phyloP scores from a whole-genome alignment of 2,888 invertebrate genomes.

The Tetanocera ferruginea region DNA sequence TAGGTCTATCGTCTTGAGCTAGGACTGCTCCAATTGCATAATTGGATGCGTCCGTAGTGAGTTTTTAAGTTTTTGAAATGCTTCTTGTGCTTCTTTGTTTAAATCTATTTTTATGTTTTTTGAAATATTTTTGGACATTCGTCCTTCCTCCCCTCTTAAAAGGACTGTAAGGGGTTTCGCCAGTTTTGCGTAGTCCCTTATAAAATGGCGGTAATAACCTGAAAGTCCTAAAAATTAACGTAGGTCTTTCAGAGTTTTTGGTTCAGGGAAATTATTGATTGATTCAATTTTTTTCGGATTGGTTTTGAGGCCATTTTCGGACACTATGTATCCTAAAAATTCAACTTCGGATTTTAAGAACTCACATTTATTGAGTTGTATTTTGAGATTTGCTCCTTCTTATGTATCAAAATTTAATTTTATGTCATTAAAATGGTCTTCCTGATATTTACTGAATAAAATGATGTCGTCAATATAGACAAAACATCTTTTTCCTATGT shows the following conservation, averaged over 20 bases:
- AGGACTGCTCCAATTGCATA: constrained; percentile 24
- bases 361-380: constrained; percentile 35
- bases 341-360: constrained; percentile 26
- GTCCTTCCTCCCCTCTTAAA: constrained; percentile 36
- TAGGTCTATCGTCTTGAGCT: constrained; percentile 6
- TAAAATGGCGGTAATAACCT: constrained; percentile 37
- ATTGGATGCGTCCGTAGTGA: constrained; percentile 21
- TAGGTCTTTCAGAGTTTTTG: constrained; percentile 33
- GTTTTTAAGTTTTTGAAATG: constrained; percentile 10
- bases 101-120: not conserved
- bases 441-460: constrained; percentile 37
- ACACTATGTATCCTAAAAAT: constrained; percentile 25
- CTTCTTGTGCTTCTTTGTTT: too few relatives aligned
- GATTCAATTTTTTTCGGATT: constrained; percentile 33
- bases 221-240: constrained; percentile 35
- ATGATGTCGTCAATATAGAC: constrained; percentile 43
- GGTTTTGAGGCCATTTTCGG: constrained; percentile 19
- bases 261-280: constrained; percentile 22
- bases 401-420: constrained; percentile 23
- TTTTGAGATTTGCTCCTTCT: constrained; percentile 36
- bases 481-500: too few relatives aligned
- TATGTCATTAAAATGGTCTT: constrained; percentile 27
- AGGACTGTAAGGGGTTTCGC: constrained; percentile 40
- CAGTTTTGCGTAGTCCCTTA: constrained; percentile 33
- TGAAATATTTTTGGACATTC: constrained; percentile 29